Base-by-base conservation (phyloP, 2,888 invertebrate species). In the Seira sanloemensis region DNA sequence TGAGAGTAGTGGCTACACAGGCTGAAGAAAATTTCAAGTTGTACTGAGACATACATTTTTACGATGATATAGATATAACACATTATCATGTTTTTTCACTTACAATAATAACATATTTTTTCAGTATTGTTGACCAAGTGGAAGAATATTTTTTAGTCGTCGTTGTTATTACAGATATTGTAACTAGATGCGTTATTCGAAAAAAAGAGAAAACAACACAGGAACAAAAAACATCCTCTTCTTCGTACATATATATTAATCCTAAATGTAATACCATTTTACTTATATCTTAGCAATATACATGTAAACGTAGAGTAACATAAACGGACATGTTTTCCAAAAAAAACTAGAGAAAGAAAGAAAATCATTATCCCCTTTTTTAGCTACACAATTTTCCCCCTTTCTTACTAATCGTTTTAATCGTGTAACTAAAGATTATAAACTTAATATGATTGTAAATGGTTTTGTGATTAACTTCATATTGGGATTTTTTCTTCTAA, bases 1-100 rank as follows among this genome's bases (percentile, higher is more conserved):
- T 62, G 65, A 65, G 65, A 62, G 65, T 23, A 25, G 7, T 67
- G 67, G 69, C 69, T 71, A 71, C 69, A 74, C 50, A 74, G 74
- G 74, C 74, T 74, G 74, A 74, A 74, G 74, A 62, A 26, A 37
- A 18, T 72, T 54, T 69, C n/a, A 4, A 74, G 74, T 74, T 74
- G 74, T 74, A 74, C 74, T 74, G 27, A 74, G 12, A 62, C 25
- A 46, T 16, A 58, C 66, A 66, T 19, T 66, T 9, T 66, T n/a
- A n/a, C 5, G 21, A 66, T 66, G 66, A 66, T 66, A 58, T 54
- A 58, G 1, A 7, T 37, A 37, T 37, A 37, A 37, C 37, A 37
- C 37, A 37, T 37, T 7, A n/a, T n/a, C n/a, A 37, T 37, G 12
- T 37, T 37, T 37, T 37, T 37, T 37, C 37, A 4, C 37, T 37